Evolutionary conservation across 37 sponge, comb jelly and placozoan species (phyloP), one percentile per base, ranked within the genome.

Genomic region (Chondrosia reniformis): DNA sequence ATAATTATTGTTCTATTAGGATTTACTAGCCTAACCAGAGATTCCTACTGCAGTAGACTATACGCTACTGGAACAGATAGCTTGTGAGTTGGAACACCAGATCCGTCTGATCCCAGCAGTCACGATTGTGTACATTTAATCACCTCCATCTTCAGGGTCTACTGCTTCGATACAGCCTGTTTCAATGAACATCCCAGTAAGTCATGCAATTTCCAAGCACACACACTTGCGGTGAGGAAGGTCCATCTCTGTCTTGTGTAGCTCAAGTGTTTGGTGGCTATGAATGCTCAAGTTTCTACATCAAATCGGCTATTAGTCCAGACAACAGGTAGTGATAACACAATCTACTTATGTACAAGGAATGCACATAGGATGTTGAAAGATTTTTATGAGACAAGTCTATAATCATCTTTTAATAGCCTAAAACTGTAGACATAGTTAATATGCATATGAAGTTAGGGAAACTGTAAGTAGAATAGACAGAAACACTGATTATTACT

Each of bases 11-110:
- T n/a, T 69, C 42, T 24, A 30, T 24, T 43, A 87, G 92, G 92
- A 2, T 84, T 92, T 66, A 81, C 82, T 12, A 81, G 83, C 12
- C 75, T 92, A n/a, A 78, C 74, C 46, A 39, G 45, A 3, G 92
- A 87, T 43, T 27, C 89, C 1, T 37, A 78, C 59, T 61, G 76
- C 31, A 78, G 66, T 37, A 52, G 22, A 30, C 57, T 92, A 32
- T 87, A 78, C 78, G 92, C 85, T 34, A 44, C 44, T 24, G 76
- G 83, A 45, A 92, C 75, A 9, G 82, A 92, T 62, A 65, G 71
- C 80, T 83, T 58, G 92, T 92, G 49, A 79, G 84, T 56, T 3
- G 33, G 34, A 15, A 15, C 6, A 8, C 2, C 66, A 64, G 22
- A 12, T 34, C 9, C 9, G 15, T 12, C 54, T 31, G 17, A 21